Evolutionary conservation across 2,888 invertebrate species (phyloP).

Genomic region (Brachylomia viminalis): DNA sequence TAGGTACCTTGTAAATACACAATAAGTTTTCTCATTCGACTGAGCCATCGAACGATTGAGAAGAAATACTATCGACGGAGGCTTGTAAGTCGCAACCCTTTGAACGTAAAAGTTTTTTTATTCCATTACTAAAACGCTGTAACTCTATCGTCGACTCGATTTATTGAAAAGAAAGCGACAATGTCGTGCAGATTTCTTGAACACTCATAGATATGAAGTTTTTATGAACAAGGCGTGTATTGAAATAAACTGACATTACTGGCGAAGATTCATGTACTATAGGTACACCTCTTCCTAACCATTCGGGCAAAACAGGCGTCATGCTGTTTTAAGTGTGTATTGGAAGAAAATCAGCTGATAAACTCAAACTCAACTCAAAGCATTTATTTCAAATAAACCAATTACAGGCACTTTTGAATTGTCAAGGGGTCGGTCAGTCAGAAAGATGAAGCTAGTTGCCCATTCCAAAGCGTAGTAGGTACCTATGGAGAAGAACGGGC

Average conservation of each 20-base stretch:
- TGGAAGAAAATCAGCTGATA: not conserved
- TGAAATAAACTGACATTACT: not conserved
- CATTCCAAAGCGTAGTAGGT: too few relatives aligned
- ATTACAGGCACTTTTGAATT: too few relatives aligned
- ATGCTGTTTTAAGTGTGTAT: not conserved
- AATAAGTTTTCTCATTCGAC: constrained; percentile 57
- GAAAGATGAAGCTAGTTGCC: too few relatives aligned
- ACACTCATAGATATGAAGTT: constrained; percentile 17
- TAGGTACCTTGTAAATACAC: constrained; percentile 41
- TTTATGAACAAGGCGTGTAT: constrained; percentile 28
- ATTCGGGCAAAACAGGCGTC: not conserved
- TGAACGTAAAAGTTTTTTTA: constrained; percentile 50
- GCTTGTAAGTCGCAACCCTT: constrained; percentile 55
- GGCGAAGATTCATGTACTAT: not conserved
- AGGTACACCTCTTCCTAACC: not conserved
- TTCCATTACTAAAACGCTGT: constrained; percentile 49
- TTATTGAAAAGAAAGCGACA: constrained; percentile 55
- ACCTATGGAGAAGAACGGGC: too few relatives aligned
- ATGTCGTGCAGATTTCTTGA: constrained; percentile 42
- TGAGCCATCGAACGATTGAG: constrained; percentile 55
- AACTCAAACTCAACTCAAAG: too few relatives aligned
- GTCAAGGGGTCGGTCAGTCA: too few relatives aligned
- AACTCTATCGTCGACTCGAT: constrained; percentile 42
- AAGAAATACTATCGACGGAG: constrained; percentile 41
- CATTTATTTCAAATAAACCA: too few relatives aligned